Conservation (phyloP, 1,140 invertebrate species). For the Pectinophora gossypiella region DNA sequence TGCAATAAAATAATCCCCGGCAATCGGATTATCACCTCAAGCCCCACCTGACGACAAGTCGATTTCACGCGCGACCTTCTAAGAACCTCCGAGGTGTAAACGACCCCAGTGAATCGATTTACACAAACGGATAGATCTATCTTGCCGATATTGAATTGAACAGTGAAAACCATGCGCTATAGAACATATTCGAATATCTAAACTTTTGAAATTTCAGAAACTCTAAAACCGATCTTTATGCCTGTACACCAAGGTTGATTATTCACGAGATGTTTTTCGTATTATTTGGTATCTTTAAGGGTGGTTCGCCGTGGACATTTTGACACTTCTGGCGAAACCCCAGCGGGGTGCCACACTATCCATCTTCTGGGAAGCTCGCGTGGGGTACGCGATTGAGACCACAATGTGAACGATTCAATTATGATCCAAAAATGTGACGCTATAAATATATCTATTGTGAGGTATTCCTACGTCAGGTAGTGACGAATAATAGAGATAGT, state of each 20-base stretch:
- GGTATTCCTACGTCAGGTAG: no score
- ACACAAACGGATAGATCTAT: conserved; percentile 38
- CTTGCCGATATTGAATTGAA: conserved; percentile 9
- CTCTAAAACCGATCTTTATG: background rate
- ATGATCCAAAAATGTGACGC: conserved; percentile 18
- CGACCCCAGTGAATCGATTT: conserved; percentile 44
- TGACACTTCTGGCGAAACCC: conserved; percentile 67
- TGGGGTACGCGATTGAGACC: conserved; percentile 55
- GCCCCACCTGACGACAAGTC: conserved; percentile 43
- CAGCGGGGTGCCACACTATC: conserved; percentile 58
- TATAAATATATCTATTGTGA: background rate
- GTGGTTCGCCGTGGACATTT: conserved; percentile 62
- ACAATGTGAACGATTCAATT: conserved; percentile 55
- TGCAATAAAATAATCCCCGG: conserved; percentile 15
- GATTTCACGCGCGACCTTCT: conserved; percentile 46
- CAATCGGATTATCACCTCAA: conserved; percentile 41
- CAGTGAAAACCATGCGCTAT: background rate
- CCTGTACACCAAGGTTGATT: background rate
- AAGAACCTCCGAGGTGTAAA: conserved; percentile 46
- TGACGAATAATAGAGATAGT: no score
- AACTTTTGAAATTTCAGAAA: background rate
- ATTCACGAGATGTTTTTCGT: background rate
- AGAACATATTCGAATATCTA: background rate
- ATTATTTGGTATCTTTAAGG: conserved; percentile 34
- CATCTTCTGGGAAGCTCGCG: conserved; percentile 60